Percentiles rank a stretch among this genome's conserved stretches.
Evolutionary conservation across 2,797 vertebrate species (phyloP).

Genomic region (Tolypeutes matacus): DNA sequence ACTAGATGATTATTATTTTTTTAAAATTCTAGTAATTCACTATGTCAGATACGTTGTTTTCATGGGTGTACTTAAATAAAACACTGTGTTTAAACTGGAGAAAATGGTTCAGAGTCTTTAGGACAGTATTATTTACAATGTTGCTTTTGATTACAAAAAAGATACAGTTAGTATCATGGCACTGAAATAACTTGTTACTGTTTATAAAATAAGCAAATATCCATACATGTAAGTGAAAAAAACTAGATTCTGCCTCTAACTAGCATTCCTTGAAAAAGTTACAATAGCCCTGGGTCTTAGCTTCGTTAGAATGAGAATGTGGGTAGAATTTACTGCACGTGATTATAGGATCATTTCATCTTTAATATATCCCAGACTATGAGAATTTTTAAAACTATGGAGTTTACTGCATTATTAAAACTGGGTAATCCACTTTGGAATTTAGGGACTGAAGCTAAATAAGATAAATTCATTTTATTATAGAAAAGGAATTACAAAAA

Average conservation of each 20-base stretch:
- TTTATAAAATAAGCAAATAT: slow-evolving; percentile 21
- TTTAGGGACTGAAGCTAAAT: background rate
- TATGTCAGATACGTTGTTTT: background rate
- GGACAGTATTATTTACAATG: background rate
- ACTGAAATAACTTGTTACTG: background rate
- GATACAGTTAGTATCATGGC: background rate
- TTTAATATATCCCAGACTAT: background rate
- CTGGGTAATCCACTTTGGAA: background rate
- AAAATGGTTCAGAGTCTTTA: background rate
- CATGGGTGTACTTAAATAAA: background rate
- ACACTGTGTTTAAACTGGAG: background rate
- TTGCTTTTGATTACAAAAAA: background rate
- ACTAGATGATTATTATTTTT: background rate
- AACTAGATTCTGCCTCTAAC: background rate
- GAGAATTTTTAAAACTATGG: background rate
- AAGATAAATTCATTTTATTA: background rate
- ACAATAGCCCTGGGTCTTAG: background rate
- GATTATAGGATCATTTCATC: background rate
- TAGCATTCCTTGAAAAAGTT: background rate
- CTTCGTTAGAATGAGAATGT: background rate
- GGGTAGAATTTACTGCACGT: background rate
- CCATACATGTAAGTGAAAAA: background rate
- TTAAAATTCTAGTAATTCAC: background rate
- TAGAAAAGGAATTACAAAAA: background rate
- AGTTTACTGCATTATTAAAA: background rate